These are phyloP conservation scores for Siphamia tubifer DNA, from an alignment of 2,113 vertebrate genomes.

Conservation along the genomic window DNA sequence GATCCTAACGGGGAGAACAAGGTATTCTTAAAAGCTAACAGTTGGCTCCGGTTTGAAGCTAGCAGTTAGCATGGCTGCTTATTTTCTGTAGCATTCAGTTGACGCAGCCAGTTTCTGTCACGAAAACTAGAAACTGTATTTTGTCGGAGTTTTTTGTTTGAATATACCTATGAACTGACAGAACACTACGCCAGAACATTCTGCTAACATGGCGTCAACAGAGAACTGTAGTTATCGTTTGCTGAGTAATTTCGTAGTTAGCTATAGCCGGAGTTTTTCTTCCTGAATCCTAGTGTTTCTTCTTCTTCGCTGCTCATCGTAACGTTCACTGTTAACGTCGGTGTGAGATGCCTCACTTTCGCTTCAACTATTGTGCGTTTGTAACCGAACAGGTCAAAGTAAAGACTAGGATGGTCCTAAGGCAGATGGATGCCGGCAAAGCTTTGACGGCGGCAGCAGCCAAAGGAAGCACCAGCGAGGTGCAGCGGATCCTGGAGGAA, in stretches of 20 bases:
- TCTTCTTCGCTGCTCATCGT: neutral
- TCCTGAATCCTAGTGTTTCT: neutral
- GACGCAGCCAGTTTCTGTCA: neutral
- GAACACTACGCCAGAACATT: conserved; percentile 6
- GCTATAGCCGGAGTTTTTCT: neutral
- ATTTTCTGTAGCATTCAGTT: neutral
- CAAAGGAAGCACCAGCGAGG: conserved; percentile 80
- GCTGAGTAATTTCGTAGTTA: conserved; percentile 39
- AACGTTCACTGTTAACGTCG: neutral
- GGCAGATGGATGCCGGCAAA: conserved; percentile 82
- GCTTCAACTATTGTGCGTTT: neutral
- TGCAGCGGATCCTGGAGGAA: conserved; percentile 84
- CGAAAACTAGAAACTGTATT: neutral
- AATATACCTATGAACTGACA: neutral
- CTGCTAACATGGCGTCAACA: conserved; percentile 47
- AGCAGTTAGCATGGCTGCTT: conserved; percentile 62
- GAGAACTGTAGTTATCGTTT: conserved; percentile 30
- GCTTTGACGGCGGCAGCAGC: conserved; percentile 86
- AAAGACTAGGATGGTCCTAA: conserved; percentile 79
- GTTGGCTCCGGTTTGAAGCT: conserved; percentile 12
- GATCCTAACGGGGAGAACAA: conserved; percentile 25
- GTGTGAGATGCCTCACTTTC: neutral
- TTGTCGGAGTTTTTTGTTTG: neutral
- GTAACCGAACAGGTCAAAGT: conserved; percentile 5
- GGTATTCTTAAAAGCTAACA: conserved; percentile 18